Evolutionary conservation across 2,113 vertebrate species (phyloP).

Genomic region (Galemys pyrenaicus): DNA sequence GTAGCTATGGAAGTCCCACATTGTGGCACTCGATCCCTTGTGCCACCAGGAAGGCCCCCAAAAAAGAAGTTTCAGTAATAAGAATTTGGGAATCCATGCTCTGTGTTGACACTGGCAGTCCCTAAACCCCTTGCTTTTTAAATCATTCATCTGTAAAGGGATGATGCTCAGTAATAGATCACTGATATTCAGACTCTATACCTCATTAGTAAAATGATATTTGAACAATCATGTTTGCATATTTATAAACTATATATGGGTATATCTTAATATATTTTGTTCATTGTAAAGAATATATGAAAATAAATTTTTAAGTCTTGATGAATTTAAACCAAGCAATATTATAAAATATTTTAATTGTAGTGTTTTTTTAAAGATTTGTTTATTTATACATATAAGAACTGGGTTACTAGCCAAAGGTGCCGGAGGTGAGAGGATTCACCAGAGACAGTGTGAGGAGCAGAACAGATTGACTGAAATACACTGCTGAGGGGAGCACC

Average conservation of each 20-base stretch:
- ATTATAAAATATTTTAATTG: constrained; percentile 10
- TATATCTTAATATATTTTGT: neutral
- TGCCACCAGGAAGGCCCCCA: too few species aligned
- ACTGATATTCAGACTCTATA: neutral
- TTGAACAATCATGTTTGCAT: neutral
- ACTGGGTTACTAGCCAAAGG: too few species aligned
- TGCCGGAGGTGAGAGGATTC: too few species aligned
- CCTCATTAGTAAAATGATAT: neutral
- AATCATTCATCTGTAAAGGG: neutral
- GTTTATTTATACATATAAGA: too few species aligned
- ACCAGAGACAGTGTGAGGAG: too few species aligned
- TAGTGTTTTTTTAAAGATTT: too few species aligned
- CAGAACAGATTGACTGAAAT: too few species aligned
- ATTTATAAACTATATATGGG: neutral
- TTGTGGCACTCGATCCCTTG: too few species aligned
- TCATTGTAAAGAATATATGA: neutral
- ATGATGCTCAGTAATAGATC: neutral
- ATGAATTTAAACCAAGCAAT: neutral
- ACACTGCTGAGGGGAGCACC: too few species aligned
- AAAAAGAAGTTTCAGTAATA: neutral
- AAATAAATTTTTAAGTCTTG: neutral
- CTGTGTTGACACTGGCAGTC: neutral
- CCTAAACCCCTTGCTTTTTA: neutral
- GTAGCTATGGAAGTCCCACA: too few species aligned
- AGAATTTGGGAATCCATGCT: neutral